Evolutionary conservation across 2,113 vertebrate species (phyloP).

Genomic region (Limnothrissa miodon): DNA sequence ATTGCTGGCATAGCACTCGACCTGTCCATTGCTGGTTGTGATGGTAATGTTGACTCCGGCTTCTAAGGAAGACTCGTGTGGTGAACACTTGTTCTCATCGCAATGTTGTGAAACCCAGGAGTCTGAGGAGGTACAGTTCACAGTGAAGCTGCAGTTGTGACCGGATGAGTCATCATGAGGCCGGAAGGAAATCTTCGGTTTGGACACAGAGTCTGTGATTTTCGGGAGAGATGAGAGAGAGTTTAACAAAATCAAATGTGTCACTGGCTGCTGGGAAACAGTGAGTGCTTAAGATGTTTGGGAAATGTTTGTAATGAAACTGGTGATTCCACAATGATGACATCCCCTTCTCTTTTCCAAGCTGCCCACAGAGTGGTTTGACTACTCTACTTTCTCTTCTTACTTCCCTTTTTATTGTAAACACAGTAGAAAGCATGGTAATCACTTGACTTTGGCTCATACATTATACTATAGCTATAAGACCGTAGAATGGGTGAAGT

Average conservation of each 20-base stretch:
- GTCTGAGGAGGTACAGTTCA: constrained; percentile 57
- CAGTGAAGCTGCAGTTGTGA: constrained; percentile 40
- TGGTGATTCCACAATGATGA: background rate
- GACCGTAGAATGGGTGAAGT: no score
- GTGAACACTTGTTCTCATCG: constrained; percentile 25
- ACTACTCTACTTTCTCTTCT: background rate
- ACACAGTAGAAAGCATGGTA: background rate
- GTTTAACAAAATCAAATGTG: background rate
- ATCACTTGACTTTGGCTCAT: background rate
- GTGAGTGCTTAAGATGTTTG: background rate
- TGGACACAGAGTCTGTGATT: constrained; percentile 44
- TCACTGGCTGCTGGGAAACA: background rate
- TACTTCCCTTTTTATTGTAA: background rate
- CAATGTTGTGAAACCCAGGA: constrained; percentile 42
- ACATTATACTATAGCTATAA: no score
- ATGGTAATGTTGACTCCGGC: constrained; percentile 49
- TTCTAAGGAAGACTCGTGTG: background rate
- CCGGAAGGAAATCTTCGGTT: background rate
- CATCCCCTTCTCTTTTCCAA: background rate
- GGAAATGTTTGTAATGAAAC: background rate
- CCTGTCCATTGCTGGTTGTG: accelerated
- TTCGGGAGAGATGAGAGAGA: background rate
- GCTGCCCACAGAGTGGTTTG: background rate
- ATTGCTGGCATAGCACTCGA: constrained; percentile 56
- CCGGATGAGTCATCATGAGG: constrained; percentile 30